These are phyloP conservation scores for Thunnus albacares DNA, from an alignment of 2,797 vertebrate genomes.

Conservation along the genomic window DNA sequence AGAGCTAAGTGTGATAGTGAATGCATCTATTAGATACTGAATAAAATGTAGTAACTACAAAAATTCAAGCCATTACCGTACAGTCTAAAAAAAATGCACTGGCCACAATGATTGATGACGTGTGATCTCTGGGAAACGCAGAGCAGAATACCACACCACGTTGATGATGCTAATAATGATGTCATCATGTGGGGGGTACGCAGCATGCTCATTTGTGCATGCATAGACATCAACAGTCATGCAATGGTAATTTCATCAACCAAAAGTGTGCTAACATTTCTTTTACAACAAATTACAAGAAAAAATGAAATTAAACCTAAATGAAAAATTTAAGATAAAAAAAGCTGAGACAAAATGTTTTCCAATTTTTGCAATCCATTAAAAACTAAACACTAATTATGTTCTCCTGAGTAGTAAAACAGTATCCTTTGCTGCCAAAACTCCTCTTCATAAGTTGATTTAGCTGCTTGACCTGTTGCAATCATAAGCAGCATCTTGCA, in stretches of 20 bases:
- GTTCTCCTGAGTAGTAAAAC: not conserved
- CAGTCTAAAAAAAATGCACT: too few species aligned
- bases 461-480: not conserved
- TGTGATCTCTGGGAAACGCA: not conserved
- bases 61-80: conserved; percentile 3
- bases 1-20: not conserved
- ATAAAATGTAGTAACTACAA: not conserved
- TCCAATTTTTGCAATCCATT: not conserved
- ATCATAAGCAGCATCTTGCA: not conserved
- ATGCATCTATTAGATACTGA: conserved; percentile 6
- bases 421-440: not conserved
- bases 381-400: not conserved
- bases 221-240: not conserved
- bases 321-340: not conserved
- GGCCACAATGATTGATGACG: not conserved
- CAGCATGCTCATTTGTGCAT: conserved; percentile 4
- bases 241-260: not conserved
- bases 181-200: not conserved
- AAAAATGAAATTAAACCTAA: not conserved
- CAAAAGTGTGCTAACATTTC: not conserved
- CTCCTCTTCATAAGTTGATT: not conserved
- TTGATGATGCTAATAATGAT: not conserved
- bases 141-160: not conserved
- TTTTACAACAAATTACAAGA: not conserved
- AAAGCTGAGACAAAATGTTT: not conserved